Evolutionary conservation across 2,797 vertebrate genomes (phyloP).

Genomic region (Ctenosaura bakeri): DNA sequence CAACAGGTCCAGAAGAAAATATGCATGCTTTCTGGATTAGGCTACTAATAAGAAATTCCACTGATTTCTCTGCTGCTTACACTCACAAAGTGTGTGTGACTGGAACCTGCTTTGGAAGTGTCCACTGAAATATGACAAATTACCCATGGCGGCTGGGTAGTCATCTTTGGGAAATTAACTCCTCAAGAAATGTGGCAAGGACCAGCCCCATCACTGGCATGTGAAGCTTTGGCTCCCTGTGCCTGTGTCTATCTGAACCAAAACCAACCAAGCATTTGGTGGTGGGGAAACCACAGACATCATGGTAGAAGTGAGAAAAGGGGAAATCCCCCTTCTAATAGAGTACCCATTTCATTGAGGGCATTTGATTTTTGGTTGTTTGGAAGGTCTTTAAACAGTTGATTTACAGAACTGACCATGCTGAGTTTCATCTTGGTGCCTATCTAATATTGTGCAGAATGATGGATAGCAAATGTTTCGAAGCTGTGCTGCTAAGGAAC

Average conservation of each 20-base stretch:
- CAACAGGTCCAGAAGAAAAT: neutral
- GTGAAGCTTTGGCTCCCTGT: neutral
- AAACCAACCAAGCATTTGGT: neutral
- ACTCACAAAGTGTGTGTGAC: neutral
- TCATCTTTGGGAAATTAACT: neutral
- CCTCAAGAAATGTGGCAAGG: neutral
- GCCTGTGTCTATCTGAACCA: neutral
- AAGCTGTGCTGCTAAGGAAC: neutral
- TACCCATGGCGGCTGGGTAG: neutral
- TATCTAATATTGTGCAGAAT: neutral
- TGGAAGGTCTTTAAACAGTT: neutral
- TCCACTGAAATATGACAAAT: neutral
- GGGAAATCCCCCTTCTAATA: neutral
- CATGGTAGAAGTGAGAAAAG: neutral
- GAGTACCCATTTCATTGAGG: neutral
- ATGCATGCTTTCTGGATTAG: neutral
- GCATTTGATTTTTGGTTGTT: neutral
- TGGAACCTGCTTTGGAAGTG: neutral
- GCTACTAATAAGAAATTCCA: neutral
- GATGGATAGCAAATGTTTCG: constrained; percentile 3
- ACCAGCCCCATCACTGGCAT: neutral
- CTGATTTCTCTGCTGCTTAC: too few species aligned
- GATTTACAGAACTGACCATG: neutral
- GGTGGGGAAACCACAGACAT: neutral
- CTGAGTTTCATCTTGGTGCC: neutral